A percentile compares a stretch with the other conserved stretches of the same genome.
These are phyloP conservation scores for Capromys pilorides DNA, from an alignment of 2,797 vertebrate species.

Conservation along the genomic window DNA sequence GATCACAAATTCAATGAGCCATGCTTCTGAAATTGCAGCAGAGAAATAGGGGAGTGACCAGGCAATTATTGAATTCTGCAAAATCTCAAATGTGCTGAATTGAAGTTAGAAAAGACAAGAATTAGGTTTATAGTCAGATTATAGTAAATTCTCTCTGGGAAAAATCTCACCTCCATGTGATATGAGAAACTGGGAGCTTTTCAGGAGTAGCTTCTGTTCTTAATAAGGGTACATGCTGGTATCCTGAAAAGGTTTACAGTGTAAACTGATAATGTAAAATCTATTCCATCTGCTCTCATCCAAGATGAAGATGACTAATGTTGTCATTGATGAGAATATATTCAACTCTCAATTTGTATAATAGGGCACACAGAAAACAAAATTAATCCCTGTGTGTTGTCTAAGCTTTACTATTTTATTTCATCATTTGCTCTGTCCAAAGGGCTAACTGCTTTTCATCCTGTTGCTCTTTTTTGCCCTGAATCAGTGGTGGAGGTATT, in stretches of 20 bases:
- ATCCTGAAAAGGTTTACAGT: background rate
- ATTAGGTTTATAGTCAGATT: background rate
- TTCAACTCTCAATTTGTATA: constrained; percentile 25
- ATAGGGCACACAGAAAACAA: background rate
- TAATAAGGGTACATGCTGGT: background rate
- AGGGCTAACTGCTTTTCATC: background rate
- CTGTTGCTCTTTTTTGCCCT: background rate
- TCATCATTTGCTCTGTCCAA: background rate
- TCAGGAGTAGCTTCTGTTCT: constrained; percentile 9
- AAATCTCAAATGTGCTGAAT: constrained; percentile 2
- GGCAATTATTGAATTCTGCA: background rate
- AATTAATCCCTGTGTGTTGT: background rate
- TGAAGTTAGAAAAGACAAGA: background rate
- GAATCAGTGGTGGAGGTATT: background rate
- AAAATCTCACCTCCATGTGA: background rate
- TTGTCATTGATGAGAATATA: background rate
- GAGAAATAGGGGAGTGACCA: background rate
- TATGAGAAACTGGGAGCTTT: background rate
- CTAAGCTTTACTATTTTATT: constrained; percentile 26
- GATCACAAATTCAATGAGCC: background rate
- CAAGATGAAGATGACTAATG: background rate
- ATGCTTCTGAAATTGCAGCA: background rate
- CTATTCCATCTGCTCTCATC: background rate
- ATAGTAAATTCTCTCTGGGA: constrained; percentile 5
- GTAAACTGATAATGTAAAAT: background rate